Conservation (phyloP, 2,113 vertebrate species). For the Cryptoleucopteryx plumbea region DNA sequence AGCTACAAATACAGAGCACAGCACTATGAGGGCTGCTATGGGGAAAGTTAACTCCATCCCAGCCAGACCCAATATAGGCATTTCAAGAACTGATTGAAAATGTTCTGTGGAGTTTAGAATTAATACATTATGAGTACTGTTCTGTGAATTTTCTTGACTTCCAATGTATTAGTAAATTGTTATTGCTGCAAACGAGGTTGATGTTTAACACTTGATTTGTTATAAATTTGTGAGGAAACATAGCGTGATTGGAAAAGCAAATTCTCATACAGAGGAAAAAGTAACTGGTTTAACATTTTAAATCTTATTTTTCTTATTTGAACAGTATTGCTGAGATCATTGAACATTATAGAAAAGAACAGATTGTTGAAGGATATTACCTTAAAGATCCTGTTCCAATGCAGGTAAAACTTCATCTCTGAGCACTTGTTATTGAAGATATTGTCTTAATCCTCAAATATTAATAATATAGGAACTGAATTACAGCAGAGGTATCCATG, state of each 20-base stretch:
- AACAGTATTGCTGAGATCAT: conserved; percentile 93
- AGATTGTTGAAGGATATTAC: conserved; percentile 96
- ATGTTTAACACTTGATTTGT: not conserved
- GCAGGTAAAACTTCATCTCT: conserved; percentile 78
- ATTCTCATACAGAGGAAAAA: not conserved
- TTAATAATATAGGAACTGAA: not conserved
- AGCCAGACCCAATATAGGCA: not conserved
- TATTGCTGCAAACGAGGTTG: not conserved
- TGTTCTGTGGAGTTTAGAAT: not conserved
- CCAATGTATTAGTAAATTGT: not conserved
- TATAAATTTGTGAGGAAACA: not conserved
- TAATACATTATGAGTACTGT: not conserved
- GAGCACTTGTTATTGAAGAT: not conserved
- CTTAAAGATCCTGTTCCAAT: conserved; percentile 92
- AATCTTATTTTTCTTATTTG: conserved; percentile 58
- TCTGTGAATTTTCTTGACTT: not conserved
- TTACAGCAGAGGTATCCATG: not conserved
- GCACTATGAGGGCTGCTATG: too few relatives aligned
- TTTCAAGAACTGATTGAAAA: not conserved
- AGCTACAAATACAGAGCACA: too few relatives aligned
- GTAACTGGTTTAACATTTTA: not conserved
- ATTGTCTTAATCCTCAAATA: not conserved
- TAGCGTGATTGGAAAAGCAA: not conserved
- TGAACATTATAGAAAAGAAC: conserved; percentile 97
- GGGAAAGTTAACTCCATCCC: too few relatives aligned